Evolutionary conservation across 1,140 invertebrate species (phyloP).

Genomic region (Hylaeus volcanicus): DNA sequence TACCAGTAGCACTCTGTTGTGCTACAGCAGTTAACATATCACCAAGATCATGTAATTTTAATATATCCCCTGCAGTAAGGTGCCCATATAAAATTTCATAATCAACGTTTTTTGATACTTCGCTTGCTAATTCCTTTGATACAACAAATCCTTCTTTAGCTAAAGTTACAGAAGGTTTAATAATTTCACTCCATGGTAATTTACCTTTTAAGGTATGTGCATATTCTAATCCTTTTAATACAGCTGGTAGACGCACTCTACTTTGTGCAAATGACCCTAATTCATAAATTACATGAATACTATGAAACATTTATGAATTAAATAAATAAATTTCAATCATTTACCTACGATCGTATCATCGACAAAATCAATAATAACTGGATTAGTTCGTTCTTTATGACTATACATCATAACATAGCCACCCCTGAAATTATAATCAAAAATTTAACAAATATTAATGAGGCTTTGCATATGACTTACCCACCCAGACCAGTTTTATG

Average conservation of each 20-base stretch:
- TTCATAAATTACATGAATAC: constrained; percentile 20
- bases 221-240: constrained; percentile 82
- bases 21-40: constrained; percentile 79
- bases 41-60: constrained; percentile 76
- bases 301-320: constrained; percentile 43
- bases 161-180: constrained; percentile 84
- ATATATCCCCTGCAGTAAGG: constrained; percentile 78
- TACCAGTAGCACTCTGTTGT: constrained; percentile 78
- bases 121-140: constrained; percentile 78
- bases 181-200: constrained; percentile 84
- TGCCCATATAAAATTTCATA: constrained; percentile 74
- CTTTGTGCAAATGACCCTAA: constrained; percentile 63
- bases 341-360: constrained; percentile 73
- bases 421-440: constrained; percentile 81
- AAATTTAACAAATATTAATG: constrained; percentile 7
- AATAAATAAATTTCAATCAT: background rate
- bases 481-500: constrained; percentile 87
- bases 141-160: constrained; percentile 82
- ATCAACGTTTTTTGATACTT: constrained; percentile 74
- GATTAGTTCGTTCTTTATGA: constrained; percentile 80
- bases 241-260: constrained; percentile 81
- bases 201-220: constrained; percentile 83
- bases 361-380: constrained; percentile 82
- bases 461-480: constrained; percentile 75
- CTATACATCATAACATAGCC: constrained; percentile 88